Evolutionary conservation across 23 tunicate species (phyloP).

Genomic region (Diplosoma virens): DNA sequence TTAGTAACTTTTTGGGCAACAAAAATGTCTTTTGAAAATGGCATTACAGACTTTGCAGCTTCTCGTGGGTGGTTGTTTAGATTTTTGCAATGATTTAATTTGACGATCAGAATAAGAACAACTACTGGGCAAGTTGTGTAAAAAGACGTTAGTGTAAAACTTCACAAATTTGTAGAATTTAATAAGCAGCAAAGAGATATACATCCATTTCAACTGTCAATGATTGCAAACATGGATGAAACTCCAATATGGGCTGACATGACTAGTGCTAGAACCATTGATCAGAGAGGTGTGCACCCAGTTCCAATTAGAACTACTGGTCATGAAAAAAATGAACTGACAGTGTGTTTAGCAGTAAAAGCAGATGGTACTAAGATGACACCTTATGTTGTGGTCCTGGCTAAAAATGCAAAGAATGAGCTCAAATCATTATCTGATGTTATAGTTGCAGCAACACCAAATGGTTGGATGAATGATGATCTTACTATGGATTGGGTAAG

Average conservation of each 20-base stretch:
- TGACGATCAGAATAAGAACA: conserved; percentile 28
- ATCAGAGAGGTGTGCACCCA: conserved; percentile 4
- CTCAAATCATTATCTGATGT: not conserved
- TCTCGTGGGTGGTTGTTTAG: conserved; percentile 18
- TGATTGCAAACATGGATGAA: conserved; percentile 11
- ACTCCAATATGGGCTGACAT: conserved; percentile 31
- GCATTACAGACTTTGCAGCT: conserved; percentile 12
- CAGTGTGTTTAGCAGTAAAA: conserved; percentile 15
- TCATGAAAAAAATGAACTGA: not conserved
- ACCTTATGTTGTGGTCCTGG: conserved; percentile 10
- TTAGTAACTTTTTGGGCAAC: conserved; percentile 43
- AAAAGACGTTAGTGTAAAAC: not conserved
- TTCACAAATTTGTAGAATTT: not conserved
- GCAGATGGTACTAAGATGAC: conserved; percentile 12
- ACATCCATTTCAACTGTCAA: not conserved
- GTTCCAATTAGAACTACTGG: no score
- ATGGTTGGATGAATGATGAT: no score
- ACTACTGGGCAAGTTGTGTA: conserved; percentile 25
- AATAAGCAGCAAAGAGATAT: conserved; percentile 21
- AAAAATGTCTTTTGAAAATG: conserved; percentile 33
- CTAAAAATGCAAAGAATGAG: conserved; percentile 1
- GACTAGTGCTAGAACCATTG: conserved; percentile 17
- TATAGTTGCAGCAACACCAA: conserved; percentile 2
- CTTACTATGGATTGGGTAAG: conserved; percentile 24
- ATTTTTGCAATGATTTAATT: not conserved